Percentiles rank a stretch among this genome's conserved stretches.
These are phyloP conservation scores for Thalpophila matura DNA, from an alignment of 2,888 invertebrate species.

Conservation along the genomic window DNA sequence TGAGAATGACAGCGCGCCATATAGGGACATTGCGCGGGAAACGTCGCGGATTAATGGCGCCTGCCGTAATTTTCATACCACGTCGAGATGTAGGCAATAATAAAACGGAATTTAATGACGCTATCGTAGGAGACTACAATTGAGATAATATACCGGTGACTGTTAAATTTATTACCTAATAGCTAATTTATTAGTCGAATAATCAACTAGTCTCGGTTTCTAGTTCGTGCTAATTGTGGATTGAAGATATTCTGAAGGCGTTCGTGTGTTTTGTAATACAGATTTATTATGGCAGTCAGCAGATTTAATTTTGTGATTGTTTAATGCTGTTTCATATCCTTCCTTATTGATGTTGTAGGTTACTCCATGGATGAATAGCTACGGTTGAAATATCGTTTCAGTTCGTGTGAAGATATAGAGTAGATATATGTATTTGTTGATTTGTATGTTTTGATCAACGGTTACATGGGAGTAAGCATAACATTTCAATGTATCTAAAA, in stretches of 20 bases:
- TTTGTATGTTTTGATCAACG: too few species aligned
- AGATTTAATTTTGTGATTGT: neutral
- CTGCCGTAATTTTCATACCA: constrained; percentile 23
- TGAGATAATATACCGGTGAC: constrained; percentile 13
- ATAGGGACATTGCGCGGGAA: neutral
- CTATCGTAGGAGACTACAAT: constrained; percentile 38
- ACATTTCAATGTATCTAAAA: too few species aligned
- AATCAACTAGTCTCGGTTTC: constrained; percentile 24
- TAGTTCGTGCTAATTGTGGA: constrained; percentile 41
- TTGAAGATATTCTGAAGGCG: constrained; percentile 30
- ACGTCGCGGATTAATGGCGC: constrained; percentile 19
- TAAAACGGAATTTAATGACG: constrained; percentile 49
- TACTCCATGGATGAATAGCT: too few species aligned
- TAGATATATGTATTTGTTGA: too few species aligned
- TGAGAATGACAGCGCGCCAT: constrained; percentile 33
- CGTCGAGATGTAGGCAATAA: constrained; percentile 25
- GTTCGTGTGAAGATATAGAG: too few species aligned
- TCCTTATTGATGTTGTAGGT: neutral
- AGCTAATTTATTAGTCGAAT: constrained; percentile 34
- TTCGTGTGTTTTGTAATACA: constrained; percentile 13
- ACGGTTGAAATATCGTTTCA: too few species aligned
- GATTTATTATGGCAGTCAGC: constrained; percentile 9
- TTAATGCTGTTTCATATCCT: neutral
- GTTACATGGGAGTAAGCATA: too few species aligned
- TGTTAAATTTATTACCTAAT: constrained; percentile 31